Percentiles rank a stretch among this genome's conserved stretches.
Conservation (phyloP, 1,140 invertebrate genomes). For the Coptotermes formosanus region DNA sequence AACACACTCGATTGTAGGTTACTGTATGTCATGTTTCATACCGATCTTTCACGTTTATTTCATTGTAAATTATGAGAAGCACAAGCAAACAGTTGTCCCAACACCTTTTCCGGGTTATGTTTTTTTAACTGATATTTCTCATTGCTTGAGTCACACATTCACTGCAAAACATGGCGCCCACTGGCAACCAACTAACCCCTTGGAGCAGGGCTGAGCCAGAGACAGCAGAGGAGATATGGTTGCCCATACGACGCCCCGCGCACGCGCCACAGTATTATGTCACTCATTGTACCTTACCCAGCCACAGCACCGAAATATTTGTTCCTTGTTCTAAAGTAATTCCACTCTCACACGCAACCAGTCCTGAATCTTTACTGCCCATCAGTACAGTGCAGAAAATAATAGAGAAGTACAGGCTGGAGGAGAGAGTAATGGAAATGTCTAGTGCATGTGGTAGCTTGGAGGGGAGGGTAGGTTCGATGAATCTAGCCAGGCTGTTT, state of each 20-base stretch:
- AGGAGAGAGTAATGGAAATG: neutral
- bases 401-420: neutral
- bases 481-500: neutral
- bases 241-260: neutral
- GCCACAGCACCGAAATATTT: neutral
- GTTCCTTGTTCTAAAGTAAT: neutral
- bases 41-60: too few species aligned
- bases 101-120: neutral
- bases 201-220: neutral
- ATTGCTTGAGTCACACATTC: neutral
- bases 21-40: neutral
- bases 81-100: neutral
- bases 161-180: conserved; percentile 13
- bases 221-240: neutral
- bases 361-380: neutral
- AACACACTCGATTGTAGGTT: neutral
- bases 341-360: neutral
- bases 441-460: neutral
- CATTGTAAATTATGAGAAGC: neutral
- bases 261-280: neutral
- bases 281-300: neutral
- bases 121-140: neutral
- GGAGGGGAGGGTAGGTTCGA: neutral
- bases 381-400: neutral
- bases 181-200: conserved; percentile 9